Evolutionary conservation across 37 sponge, comb jelly and placozoan species (phyloP).

Genomic region (Dysidea cf. avara): DNA sequence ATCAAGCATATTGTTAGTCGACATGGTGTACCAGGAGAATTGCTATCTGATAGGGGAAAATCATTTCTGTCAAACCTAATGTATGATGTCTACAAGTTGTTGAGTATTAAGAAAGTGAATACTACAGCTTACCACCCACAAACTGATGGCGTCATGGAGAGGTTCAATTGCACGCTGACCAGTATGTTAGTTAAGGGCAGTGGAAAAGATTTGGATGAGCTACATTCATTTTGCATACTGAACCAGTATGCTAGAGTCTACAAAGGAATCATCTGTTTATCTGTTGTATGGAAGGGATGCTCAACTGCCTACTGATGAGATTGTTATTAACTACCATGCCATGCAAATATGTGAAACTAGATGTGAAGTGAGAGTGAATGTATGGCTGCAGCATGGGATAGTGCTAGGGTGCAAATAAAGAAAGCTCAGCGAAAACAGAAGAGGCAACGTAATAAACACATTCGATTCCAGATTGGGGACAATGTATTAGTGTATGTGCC

Average conservation of each 20-base stretch:
- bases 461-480: background rate
- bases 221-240: conserved; percentile 32
- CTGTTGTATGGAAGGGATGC: conserved; percentile 21
- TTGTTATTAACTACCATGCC: background rate
- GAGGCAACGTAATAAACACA: background rate
- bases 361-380: background rate
- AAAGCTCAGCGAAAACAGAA: conserved; percentile 15
- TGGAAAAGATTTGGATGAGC: conserved; percentile 1
- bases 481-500: conserved; percentile 24
- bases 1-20: too few relatives aligned
- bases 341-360: background rate
- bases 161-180: too few relatives aligned
- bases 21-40: too few relatives aligned
- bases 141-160: too few relatives aligned
- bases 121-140: background rate
- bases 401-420: background rate
- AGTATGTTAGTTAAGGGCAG: background rate
- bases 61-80: too few relatives aligned
- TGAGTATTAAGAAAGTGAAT: conserved; percentile 2
- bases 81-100: too few relatives aligned
- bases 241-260: conserved; percentile 9
- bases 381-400: conserved; percentile 7
- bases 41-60: too few relatives aligned
- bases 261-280: conserved; percentile 16
- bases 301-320: background rate